Conservation (phyloP, 2,113 vertebrate genomes). For the Heterotis niloticus region DNA sequence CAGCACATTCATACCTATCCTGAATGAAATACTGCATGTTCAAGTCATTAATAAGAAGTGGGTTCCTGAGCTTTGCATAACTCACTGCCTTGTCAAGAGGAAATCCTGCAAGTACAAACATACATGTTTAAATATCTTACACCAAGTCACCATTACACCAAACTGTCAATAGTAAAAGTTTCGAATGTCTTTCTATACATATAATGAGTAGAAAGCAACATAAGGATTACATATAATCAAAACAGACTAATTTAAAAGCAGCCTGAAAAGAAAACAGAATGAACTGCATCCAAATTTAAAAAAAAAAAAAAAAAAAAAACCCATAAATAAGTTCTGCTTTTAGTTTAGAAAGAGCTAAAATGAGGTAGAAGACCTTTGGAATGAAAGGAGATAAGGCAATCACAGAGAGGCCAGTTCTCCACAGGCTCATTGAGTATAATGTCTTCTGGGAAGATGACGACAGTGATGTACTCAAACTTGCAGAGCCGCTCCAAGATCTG, state of each 20-base stretch:
- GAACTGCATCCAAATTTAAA: too few relatives aligned
- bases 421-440: constrained; percentile 91
- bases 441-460: constrained; percentile 95
- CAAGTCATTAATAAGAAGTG: constrained; percentile 93
- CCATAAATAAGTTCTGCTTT: too few relatives aligned
- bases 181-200: too few relatives aligned
- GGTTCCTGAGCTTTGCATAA: constrained; percentile 90
- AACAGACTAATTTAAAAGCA: too few relatives aligned
- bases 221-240: too few relatives aligned
- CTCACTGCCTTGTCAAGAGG: constrained; percentile 95
- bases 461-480: constrained; percentile 94
- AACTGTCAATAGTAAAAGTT: background rate
- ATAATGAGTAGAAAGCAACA: too few relatives aligned
- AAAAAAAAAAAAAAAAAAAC: too few relatives aligned
- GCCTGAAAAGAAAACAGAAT: too few relatives aligned
- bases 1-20: constrained; percentile 74
- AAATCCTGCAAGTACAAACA: constrained; percentile 70
- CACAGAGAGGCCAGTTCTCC: constrained; percentile 93
- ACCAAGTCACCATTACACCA: background rate
- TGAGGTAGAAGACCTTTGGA: constrained; percentile 78
- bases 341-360: too few relatives aligned
- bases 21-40: constrained; percentile 98
- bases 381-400: constrained; percentile 97
- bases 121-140: background rate
- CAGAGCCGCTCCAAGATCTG: constrained; percentile 96